A percentile compares a stretch with the other conserved stretches of the same genome.
Conservation (phyloP, 2,113 vertebrate species). For the Chlorodrepanis virens region DNA sequence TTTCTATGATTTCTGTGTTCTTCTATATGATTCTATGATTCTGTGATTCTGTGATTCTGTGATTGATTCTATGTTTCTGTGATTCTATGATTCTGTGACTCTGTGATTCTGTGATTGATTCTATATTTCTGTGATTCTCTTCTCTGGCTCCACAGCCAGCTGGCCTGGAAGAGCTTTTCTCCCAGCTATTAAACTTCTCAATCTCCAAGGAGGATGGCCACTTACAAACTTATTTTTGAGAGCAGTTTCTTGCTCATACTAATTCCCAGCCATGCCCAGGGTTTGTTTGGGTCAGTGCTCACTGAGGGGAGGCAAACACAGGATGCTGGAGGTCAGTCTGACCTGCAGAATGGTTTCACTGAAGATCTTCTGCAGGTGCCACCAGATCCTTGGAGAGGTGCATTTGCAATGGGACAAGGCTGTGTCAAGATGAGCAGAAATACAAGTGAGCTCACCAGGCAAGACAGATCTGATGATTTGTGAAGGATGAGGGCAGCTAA, state of each 20-base stretch:
- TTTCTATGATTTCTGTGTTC: too few relatives aligned
- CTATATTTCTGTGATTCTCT: background rate
- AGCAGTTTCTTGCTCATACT: background rate
- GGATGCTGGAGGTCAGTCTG: accelerated
- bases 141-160: accelerated
- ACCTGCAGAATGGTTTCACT: background rate
- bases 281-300: background rate
- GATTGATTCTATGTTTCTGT: background rate
- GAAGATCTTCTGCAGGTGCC: background rate
- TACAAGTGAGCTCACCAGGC: background rate
- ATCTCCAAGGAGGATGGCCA: background rate
- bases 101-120: background rate
- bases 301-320: background rate
- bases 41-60: background rate
- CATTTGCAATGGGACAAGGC: background rate
- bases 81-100: background rate
- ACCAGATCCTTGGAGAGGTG: background rate
- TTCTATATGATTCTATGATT: background rate
- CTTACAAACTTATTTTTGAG: background rate
- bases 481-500: background rate
- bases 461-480: background rate
- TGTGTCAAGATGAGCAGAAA: background rate
- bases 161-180: background rate
- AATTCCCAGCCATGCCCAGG: background rate
- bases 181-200: background rate